Conservation (phyloP, 1,140 invertebrate genomes). For the Melanaphis sacchari region DNA sequence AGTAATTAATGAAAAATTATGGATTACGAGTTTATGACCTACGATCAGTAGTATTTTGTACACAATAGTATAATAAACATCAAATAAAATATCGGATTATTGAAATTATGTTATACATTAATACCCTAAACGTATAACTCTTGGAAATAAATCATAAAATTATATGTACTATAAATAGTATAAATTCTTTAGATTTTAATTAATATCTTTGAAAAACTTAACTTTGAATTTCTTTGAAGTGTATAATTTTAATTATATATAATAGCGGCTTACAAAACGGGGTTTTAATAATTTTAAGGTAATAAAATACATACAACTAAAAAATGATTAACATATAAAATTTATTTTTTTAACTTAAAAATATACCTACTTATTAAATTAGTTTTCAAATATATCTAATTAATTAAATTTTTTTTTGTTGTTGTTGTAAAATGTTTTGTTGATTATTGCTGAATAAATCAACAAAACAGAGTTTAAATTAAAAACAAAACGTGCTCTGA, state of each 20-base stretch:
- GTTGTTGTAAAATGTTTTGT: background rate
- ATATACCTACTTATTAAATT: background rate
- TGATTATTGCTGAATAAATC: background rate
- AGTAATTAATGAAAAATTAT: background rate
- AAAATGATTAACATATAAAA: no score
- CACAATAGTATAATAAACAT: background rate
- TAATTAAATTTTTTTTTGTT: background rate
- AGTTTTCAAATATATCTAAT: slow-evolving; percentile 2
- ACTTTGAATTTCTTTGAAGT: no score
- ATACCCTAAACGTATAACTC: no score
- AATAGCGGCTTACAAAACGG: no score
- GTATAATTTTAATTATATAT: no score
- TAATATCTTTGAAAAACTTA: no score
- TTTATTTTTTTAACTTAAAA: background rate
- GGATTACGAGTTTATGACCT: background rate
- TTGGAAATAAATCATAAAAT: no score
- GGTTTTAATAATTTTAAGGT: no score
- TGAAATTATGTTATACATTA: background rate
- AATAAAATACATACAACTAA: no score
- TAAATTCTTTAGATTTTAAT: no score
- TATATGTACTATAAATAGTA: no score
- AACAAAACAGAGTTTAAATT: background rate
- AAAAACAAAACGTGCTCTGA: background rate
- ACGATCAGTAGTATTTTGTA: background rate
- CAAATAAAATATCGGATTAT: background rate